Conservation (phyloP, 1,140 invertebrate genomes). For the Drosophila simulans region DNA sequence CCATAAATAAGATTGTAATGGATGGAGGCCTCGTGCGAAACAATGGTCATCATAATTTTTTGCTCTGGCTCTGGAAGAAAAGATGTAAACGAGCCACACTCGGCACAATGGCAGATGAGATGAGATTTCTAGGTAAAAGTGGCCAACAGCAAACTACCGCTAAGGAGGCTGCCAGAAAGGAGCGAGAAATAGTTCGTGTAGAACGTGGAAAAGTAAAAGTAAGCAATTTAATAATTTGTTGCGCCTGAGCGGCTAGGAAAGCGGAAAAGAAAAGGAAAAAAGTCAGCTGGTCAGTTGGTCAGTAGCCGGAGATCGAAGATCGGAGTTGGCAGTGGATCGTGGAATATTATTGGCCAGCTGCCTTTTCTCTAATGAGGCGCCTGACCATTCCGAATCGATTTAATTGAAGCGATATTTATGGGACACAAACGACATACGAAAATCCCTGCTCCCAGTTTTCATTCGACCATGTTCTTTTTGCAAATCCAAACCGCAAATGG, state of each 20-base stretch:
- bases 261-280: constrained; percentile 54
- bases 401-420: constrained; percentile 62
- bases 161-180: constrained; percentile 27
- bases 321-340: constrained; percentile 14
- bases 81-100: constrained; percentile 54
- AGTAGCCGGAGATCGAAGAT: constrained; percentile 8
- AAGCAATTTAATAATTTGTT: constrained; percentile 73
- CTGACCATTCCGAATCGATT: constrained; percentile 68
- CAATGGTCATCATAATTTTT: constrained; percentile 69
- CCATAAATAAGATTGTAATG: constrained; percentile 78
- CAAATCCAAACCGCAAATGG: constrained; percentile 27
- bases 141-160: constrained; percentile 31
- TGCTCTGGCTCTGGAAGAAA: constrained; percentile 46
- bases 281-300: constrained; percentile 69
- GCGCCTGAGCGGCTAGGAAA: constrained; percentile 55
- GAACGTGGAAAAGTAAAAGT: constrained; percentile 66
- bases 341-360: constrained; percentile 30
- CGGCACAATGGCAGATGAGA: constrained; percentile 58
- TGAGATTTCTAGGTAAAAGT: constrained; percentile 49
- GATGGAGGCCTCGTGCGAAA: constrained; percentile 36
- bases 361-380: constrained; percentile 49
- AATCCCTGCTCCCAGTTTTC: constrained; percentile 9
- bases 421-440: constrained; percentile 28
- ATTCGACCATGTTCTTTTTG: constrained; percentile 1
- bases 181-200: constrained; percentile 11